Percentiles rank a stretch among this genome's conserved stretches.
Conservation (phyloP, 2,113 vertebrate genomes). For the western clawed frog (Xenopus tropicalis) region UCB_Xtro_10.0 CM004445.2:35459001-35459500, state of each 20-base stretch:
- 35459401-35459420: constrained; percentile 38
- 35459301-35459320: constrained; percentile 33
- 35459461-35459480: constrained; percentile 11
- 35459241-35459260: constrained; percentile 9
- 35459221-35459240: background rate
- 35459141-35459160: no score
- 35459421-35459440: constrained; percentile 30
- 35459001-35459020: no score
- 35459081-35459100: no score
- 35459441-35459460: constrained; percentile 19
- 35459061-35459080: no score
- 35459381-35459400: constrained; percentile 34
- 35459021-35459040: no score
- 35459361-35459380: constrained; percentile 36
- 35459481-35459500: background rate
- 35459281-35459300: constrained; percentile 30
- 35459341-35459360: constrained; percentile 39
- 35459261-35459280: constrained; percentile 18
- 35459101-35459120: no score
- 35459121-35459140: no score
- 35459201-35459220: background rate
- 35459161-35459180: background rate
- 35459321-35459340: constrained; percentile 26
- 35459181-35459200: constrained; percentile 1
- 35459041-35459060: no score